Conservation (phyloP, 2,113 vertebrate genomes). For the Nipponia nippon region DNA sequence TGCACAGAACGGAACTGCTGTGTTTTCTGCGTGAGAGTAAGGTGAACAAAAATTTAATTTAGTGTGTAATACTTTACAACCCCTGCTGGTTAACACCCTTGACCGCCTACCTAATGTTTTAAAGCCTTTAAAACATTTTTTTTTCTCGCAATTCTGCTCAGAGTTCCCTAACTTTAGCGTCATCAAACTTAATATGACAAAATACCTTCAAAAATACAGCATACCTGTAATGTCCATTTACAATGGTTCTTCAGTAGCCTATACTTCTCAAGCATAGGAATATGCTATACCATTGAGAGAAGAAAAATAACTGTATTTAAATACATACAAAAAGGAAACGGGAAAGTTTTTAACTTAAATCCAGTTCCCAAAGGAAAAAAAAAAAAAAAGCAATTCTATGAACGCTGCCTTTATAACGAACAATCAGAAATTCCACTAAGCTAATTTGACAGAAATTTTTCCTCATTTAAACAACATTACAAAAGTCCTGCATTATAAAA, state of each 20-base stretch:
- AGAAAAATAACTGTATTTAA: conserved; percentile 90
- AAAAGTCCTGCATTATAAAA: conserved; percentile 99
- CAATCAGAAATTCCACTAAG: conserved; percentile 97
- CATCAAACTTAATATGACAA: conserved; percentile 93
- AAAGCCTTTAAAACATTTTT: conserved; percentile 87
- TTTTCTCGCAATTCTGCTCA: conserved; percentile 84
- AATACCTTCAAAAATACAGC: conserved; percentile 95
- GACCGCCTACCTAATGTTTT: conserved; percentile 86
- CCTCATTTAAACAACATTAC: conserved; percentile 98
- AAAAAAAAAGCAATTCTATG: conserved; percentile 88
- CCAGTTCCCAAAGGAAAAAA: conserved; percentile 84
- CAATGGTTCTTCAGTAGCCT: conserved; percentile 92
- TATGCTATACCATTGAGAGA: conserved; percentile 90
- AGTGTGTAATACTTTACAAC: conserved; percentile 85
- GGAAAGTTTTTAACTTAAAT: conserved; percentile 98
- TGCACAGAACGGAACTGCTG: conserved; percentile 62
- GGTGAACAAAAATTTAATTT: conserved; percentile 83
- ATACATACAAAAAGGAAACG: conserved; percentile 95
- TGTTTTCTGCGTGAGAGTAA: conserved; percentile 81
- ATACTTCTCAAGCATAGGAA: conserved; percentile 93
- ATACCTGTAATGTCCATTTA: conserved; percentile 97
- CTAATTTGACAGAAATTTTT: conserved; percentile 93
- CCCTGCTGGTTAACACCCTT: conserved; percentile 82
- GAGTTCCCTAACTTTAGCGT: conserved; percentile 89
- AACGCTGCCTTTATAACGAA: conserved; percentile 93